phyloP scores from a whole-genome alignment of 1,140 invertebrate species.

The Tenebrio molitor region DNA sequence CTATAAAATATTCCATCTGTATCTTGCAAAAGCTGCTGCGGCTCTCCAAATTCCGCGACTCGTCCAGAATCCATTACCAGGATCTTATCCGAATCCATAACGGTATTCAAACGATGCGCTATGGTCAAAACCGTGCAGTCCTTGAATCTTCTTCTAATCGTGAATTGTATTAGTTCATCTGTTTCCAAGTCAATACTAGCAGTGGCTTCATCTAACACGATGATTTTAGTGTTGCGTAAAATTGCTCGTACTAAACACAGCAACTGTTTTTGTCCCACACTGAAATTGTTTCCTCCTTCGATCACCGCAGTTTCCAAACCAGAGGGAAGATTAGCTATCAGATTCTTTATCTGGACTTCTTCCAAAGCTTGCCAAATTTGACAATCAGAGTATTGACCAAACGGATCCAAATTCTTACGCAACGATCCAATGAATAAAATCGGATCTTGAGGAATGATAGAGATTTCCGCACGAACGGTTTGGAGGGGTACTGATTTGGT shows the following conservation, averaged over 20 bases:
- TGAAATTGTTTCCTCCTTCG: slow-evolving; percentile 83
- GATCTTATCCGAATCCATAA: slow-evolving; percentile 69
- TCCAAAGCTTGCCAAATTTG: slow-evolving; percentile 74
- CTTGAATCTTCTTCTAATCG: slow-evolving; percentile 72
- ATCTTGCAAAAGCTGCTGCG: no score
- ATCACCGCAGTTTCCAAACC: slow-evolving; percentile 74
- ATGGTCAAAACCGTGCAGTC: slow-evolving; percentile 15
- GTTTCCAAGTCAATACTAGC: slow-evolving; percentile 80
- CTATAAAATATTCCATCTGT: no score
- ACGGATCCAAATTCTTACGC: slow-evolving; percentile 11
- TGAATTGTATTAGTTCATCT: slow-evolving; percentile 74
- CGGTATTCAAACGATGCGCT: background rate
- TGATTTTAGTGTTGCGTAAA: slow-evolving; percentile 80
- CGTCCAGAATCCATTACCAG: slow-evolving; percentile 69
- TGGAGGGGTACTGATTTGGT: slow-evolving; percentile 74
- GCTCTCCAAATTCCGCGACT: background rate
- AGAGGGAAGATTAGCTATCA: slow-evolving; percentile 65
- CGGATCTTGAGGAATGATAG: slow-evolving; percentile 54
- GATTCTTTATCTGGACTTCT: slow-evolving; percentile 68
- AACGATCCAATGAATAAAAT: slow-evolving; percentile 3
- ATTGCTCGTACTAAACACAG: slow-evolving; percentile 87
- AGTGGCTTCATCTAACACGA: slow-evolving; percentile 89
- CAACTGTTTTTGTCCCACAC: slow-evolving; percentile 86
- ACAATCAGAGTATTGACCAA: slow-evolving; percentile 61
- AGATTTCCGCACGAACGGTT: slow-evolving; percentile 72